Conservation (phyloP, 2,888 invertebrate genomes). For the Eustalomyia histrio region DNA sequence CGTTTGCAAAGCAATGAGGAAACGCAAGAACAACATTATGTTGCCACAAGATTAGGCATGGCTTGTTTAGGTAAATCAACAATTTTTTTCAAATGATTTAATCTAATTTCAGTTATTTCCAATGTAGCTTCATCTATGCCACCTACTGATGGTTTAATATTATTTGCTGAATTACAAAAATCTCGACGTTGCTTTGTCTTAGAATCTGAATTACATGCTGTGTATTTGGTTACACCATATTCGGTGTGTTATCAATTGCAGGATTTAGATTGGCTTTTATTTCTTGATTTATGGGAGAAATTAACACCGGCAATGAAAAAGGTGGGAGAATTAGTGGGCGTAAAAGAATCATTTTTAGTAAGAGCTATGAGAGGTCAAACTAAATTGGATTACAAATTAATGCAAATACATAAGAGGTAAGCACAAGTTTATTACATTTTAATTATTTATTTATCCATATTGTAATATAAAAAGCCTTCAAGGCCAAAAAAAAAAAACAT, state of each 20-base stretch:
- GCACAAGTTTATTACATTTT: too few relatives aligned
- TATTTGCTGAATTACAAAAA: constrained; percentile 93
- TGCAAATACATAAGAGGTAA: constrained; percentile 85
- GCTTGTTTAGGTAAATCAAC: constrained; percentile 86
- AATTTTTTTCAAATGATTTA: neutral
- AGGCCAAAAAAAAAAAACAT: too few relatives aligned
- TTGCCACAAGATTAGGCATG: constrained; percentile 92
- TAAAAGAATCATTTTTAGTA: constrained; percentile 91
- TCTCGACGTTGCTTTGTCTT: constrained; percentile 94
- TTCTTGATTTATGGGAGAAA: constrained; percentile 90
- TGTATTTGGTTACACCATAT: constrained; percentile 97
- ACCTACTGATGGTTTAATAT: constrained; percentile 94
- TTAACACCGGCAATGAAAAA: constrained; percentile 88
- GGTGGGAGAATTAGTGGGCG: constrained; percentile 93
- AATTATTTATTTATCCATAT: too few relatives aligned
- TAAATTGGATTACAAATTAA: constrained; percentile 81
- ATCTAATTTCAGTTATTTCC: neutral
- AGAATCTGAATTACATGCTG: constrained; percentile 95
- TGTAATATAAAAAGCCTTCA: too few relatives aligned
- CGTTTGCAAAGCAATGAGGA: constrained; percentile 82
- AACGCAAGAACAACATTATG: constrained; percentile 80
- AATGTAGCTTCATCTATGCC: constrained; percentile 90
- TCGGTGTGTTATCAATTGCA: constrained; percentile 89
- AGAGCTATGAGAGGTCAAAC: constrained; percentile 86
- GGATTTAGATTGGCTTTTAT: constrained; percentile 90